Evolutionary conservation across 2,888 invertebrate species (phyloP).

Genomic region (Clunio marinus): DNA sequence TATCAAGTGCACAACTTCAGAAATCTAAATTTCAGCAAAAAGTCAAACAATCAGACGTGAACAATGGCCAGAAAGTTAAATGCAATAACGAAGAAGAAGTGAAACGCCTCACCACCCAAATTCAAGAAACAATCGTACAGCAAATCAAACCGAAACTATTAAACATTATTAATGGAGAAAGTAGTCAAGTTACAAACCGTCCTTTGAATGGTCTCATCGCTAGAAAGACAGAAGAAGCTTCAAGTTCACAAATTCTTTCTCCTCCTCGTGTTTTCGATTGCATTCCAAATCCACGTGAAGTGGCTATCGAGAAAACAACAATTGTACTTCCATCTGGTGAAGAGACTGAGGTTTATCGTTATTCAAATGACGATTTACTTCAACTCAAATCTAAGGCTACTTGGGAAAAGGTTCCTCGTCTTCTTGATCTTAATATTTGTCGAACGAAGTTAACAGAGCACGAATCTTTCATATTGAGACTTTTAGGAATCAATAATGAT

Average conservation of each 20-base stretch:
- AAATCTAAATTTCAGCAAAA: neutral
- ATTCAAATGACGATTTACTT: slow-evolving; percentile 5
- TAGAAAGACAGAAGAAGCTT: too few relatives aligned
- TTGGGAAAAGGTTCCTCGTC: neutral
- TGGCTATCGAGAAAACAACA: neutral
- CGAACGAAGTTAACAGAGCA: neutral
- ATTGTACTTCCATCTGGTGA: neutral
- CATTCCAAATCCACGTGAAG: neutral
- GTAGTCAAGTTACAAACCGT: neutral
- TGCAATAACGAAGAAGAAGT: neutral
- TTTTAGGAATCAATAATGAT: neutral
- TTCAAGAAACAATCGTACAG: neutral
- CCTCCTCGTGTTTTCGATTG: neutral
- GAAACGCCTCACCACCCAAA: neutral
- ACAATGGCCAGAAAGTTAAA: neutral
- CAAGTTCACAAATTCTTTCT: neutral
- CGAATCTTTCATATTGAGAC: neutral
- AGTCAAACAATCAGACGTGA: neutral
- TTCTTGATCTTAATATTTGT: neutral
- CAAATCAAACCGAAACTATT: slow-evolving; percentile 9
- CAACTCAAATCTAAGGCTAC: neutral
- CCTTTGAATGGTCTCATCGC: too few relatives aligned
- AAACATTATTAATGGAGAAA: neutral
- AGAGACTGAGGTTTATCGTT: slow-evolving; percentile 24
- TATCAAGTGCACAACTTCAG: neutral